phyloP scores from a whole-genome alignment of 2,113 vertebrate genomes.

The Podarcis muralis region DNA sequence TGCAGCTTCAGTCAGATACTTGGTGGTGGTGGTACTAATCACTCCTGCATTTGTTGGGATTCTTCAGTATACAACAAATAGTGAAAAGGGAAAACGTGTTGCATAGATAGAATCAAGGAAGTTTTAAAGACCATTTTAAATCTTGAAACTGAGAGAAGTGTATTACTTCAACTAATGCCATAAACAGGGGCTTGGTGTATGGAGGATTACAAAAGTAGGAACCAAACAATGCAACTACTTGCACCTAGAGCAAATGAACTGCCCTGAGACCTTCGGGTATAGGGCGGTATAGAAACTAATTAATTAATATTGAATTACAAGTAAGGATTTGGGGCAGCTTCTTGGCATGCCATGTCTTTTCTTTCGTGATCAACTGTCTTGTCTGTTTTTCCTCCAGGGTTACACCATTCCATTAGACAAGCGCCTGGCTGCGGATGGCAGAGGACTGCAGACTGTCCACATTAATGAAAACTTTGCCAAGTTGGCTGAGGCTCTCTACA shows the following conservation, averaged over 20 bases:
- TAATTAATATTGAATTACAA: background rate
- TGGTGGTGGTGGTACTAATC: no score
- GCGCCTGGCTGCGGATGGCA: conserved; percentile 93
- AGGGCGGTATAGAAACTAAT: no score
- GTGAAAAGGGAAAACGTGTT: background rate
- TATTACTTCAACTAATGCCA: conserved; percentile 3
- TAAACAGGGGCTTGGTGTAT: background rate
- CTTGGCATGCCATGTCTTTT: background rate
- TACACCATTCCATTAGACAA: conserved; percentile 99
- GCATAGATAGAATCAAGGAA: background rate
- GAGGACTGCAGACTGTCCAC: conserved; percentile 95
- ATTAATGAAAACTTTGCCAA: conserved; percentile 99
- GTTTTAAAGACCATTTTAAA: conserved; percentile 15
- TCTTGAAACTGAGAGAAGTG: no score
- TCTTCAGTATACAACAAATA: background rate
- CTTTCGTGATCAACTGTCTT: conserved; percentile 32
- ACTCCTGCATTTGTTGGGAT: background rate
- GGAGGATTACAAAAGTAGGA: background rate
- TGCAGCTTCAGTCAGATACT: no score
- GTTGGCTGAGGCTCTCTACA: conserved; percentile 95
- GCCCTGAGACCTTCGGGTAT: background rate
- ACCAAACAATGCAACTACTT: conserved; percentile 8
- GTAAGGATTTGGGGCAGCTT: conserved; percentile 5
- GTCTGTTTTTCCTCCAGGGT: conserved; percentile 77
- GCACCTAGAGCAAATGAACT: background rate